Conservation (phyloP, 2,113 vertebrate genomes). For the Cromileptes altivelis region DNA sequence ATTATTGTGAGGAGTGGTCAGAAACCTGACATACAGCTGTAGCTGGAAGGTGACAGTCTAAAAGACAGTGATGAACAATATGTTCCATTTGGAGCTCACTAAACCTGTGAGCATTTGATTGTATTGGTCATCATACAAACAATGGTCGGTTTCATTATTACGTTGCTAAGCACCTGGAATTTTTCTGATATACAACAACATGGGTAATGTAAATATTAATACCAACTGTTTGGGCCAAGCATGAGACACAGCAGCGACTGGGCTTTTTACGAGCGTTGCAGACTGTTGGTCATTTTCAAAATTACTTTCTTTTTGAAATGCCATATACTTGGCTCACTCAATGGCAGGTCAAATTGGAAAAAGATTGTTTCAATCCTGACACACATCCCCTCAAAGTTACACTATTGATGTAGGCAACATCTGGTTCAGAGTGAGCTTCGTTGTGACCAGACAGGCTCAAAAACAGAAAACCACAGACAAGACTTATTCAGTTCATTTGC, state of each 20-base stretch:
- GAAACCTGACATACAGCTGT: not conserved
- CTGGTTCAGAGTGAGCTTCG: constrained; percentile 1
- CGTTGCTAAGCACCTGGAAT: constrained; percentile 35
- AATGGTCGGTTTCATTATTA: constrained; percentile 20
- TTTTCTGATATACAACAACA: constrained; percentile 32
- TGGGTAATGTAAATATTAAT: constrained; percentile 45
- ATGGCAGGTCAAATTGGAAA: not conserved
- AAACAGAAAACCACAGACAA: constrained; percentile 6
- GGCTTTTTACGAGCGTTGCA: not conserved
- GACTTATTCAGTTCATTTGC: not conserved
- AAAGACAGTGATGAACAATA: constrained; percentile 18
- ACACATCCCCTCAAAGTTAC: not conserved
- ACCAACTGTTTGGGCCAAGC: constrained; percentile 4
- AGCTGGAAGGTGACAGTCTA: not conserved
- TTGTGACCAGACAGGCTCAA: not conserved
- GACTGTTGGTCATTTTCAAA: not conserved
- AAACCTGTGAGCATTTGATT: constrained; percentile 29
- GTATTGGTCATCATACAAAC: constrained; percentile 47
- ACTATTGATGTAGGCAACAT: not conserved
- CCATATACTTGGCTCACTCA: not conserved
- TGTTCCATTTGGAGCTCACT: constrained; percentile 28
- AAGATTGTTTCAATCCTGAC: not conserved
- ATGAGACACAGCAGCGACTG: constrained; percentile 1
- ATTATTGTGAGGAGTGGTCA: not conserved
- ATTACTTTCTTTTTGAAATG: not conserved